Evolutionary conservation across 1,140 invertebrate genomes (phyloP).

Genomic region (Apocrypta bakeri): DNA sequence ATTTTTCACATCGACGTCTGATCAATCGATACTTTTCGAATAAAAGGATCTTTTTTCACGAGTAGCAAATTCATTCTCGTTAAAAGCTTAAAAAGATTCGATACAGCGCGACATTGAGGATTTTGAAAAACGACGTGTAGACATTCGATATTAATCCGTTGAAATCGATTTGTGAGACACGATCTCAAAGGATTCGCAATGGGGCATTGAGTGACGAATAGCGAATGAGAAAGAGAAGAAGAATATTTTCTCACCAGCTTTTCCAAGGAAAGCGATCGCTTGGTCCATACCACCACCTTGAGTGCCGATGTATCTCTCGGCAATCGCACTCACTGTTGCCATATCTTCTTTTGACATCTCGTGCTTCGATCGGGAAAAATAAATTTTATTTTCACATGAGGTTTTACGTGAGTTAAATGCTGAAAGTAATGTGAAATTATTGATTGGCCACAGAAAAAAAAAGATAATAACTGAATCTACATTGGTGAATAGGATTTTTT

Average conservation of each 20-base stretch:
- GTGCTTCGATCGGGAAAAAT: slow-evolving; percentile 54
- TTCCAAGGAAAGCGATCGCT: slow-evolving; percentile 95
- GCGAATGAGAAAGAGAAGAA: not conserved
- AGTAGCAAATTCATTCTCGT: too few species aligned
- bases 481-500: too few species aligned
- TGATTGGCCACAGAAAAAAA: too few species aligned
- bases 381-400: not conserved
- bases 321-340: slow-evolving; percentile 89
- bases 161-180: not conserved
- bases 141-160: not conserved
- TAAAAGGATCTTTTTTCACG: too few species aligned
- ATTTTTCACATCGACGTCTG: too few species aligned
- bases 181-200: not conserved
- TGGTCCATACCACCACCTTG: slow-evolving; percentile 99
- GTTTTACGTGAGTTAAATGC: too few species aligned
- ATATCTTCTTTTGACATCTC: slow-evolving; percentile 83
- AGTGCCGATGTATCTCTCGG: slow-evolving; percentile 95
- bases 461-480: too few species aligned
- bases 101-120: too few species aligned
- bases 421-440: too few species aligned
- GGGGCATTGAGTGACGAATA: not conserved
- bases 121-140: not conserved
- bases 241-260: slow-evolving; percentile 78
- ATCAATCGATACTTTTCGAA: too few species aligned
- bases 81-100: too few species aligned